Base-by-base conservation (phyloP, 2,113 vertebrate genomes). In the Rutilus rutilus region DNA sequence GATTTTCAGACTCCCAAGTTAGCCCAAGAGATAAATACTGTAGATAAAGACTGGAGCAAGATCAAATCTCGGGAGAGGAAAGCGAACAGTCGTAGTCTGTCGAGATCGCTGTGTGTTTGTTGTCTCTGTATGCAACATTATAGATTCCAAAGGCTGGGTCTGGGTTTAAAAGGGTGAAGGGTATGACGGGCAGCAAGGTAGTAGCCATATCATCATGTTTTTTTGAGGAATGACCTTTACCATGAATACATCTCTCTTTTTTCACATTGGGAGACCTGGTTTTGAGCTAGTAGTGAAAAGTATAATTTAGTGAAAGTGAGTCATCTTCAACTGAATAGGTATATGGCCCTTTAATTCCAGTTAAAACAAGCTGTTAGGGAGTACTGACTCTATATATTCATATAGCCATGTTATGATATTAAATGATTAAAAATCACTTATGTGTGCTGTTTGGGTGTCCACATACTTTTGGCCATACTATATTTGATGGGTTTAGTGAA, bases 51-150 rank as follows among this genome's bases (percentile, higher is more conserved):
- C 39, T 27, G 1, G 15, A 71, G 62, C 1, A 9, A 84, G 81
- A 60, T 88, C 82, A 83, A 23, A 85, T 86, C 74, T 86, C 52
- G 2, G 12, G 60, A 83, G 59, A 82, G 71, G 78, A 73, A 88
- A 88, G 64, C 30, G 57, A 83, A 78, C 69, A 89, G 76, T 79
- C 54, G 62, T 62, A n/a, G 15, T 50, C 67, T 84, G 80, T 67
- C 27, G 69, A 85, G 82, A 88, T 74, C 6, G 3, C 30, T 52
- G 73, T 75, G 45, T 85, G 75, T 87, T 89, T 89, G 88, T 87
- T 89, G 87, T 85, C 64, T 87, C 84, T 89, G 69, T 87, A 87
- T 86, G 85, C 88, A 82, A 86, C 87, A 86, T 86, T 87, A 75
- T 87, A 75, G 76, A 78, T 85, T 82, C 76, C 85, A 78, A 78